Conservation (phyloP, 2,113 vertebrate species). For the Misgurnus mizolepis region DNA sequence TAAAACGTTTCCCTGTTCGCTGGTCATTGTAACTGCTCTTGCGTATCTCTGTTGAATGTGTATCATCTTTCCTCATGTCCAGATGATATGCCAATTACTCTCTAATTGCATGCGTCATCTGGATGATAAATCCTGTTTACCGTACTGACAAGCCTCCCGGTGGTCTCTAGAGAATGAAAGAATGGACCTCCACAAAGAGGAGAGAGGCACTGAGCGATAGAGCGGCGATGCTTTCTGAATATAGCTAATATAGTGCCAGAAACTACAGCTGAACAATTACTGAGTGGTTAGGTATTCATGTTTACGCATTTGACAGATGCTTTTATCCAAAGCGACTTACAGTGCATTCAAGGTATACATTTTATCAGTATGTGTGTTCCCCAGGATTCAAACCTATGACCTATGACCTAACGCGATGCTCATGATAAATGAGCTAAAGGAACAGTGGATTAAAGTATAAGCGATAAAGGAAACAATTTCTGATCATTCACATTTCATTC, state of each 20-base stretch:
- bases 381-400: too few relatives aligned
- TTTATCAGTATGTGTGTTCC: too few relatives aligned
- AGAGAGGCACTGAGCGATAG: slow-evolving; percentile 22
- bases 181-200: slow-evolving; percentile 46
- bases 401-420: too few relatives aligned
- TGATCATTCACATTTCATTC: neutral
- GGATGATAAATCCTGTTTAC: slow-evolving; percentile 82
- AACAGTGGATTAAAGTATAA: too few relatives aligned
- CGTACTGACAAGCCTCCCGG: slow-evolving; percentile 68
- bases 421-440: too few relatives aligned
- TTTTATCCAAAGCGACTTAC: too few relatives aligned
- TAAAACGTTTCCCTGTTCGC: slow-evolving; percentile 22
- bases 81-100: slow-evolving; percentile 82
- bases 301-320: neutral
- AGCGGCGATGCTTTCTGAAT: slow-evolving; percentile 32
- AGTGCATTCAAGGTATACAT: too few relatives aligned
- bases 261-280: slow-evolving; percentile 22
- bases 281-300: neutral
- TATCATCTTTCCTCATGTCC: slow-evolving; percentile 78
- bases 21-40: slow-evolving; percentile 44
- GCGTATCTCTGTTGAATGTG: slow-evolving; percentile 61
- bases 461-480: neutral
- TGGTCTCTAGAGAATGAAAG: slow-evolving; percentile 60
- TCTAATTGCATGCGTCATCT: slow-evolving; percentile 81
- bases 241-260: neutral